Evolutionary conservation across 2,888 invertebrate species (phyloP).

Genomic region (Hofmannophila pseudospretella): DNA sequence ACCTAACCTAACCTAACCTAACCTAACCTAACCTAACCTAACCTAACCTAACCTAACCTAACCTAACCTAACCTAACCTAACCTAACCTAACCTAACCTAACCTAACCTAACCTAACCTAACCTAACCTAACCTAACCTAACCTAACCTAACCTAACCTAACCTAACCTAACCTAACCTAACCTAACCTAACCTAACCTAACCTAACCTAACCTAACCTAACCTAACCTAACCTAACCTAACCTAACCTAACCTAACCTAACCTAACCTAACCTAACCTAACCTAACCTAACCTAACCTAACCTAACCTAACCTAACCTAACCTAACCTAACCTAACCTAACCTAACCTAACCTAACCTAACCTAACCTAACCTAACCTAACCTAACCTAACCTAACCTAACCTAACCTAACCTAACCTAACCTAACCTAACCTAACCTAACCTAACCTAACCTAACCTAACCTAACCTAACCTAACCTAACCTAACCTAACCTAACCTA

Average conservation of each 20-base stretch:
- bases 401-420: slow-evolving; percentile 16
- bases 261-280: slow-evolving; percentile 7
- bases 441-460: slow-evolving; percentile 12
- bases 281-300: slow-evolving; percentile 11
- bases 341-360: slow-evolving; percentile 12
- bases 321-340: slow-evolving; percentile 18
- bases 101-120: slow-evolving; percentile 2
- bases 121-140: slow-evolving; percentile 4
- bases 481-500: too few species aligned
- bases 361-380: slow-evolving; percentile 16
- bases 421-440: slow-evolving; percentile 15
- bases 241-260: slow-evolving; percentile 11
- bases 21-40: slow-evolving; percentile 6
- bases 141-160: slow-evolving; percentile 3
- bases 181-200: slow-evolving; percentile 15
- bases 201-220: slow-evolving; percentile 14
- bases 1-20: slow-evolving; percentile 10
- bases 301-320: slow-evolving; percentile 15
- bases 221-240: slow-evolving; percentile 14
- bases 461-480: slow-evolving; percentile 13
- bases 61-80: slow-evolving; percentile 6
- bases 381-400: slow-evolving; percentile 14
- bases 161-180: slow-evolving; percentile 8
- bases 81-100: slow-evolving; percentile 7
- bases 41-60: slow-evolving; percentile 7